Evolutionary conservation across 2,797 vertebrate genomes (phyloP), one percentile per base, ranked within the genome.

Genomic region (Premnoplex brunnescens): DNA sequence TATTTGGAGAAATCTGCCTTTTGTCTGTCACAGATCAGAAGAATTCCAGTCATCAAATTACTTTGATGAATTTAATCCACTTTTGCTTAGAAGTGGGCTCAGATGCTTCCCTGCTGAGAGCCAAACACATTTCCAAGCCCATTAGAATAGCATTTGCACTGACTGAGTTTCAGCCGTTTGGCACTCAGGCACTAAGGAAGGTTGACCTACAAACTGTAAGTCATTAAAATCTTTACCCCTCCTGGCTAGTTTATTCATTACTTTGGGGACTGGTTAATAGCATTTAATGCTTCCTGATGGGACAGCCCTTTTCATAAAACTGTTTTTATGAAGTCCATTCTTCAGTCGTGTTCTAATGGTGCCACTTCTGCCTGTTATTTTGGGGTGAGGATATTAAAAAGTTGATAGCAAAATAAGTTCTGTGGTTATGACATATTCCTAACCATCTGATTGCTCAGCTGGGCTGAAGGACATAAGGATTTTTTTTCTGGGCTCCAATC

Each of bases 171-270:
- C 87, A 91, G 73, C 55, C 73, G n/a, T 86, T 81, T 84, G 87
- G 54, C 76, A 81, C 75, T 62, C 62, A 92, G 79, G 82, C 76
- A n/a, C 62, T 88, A 41, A 76, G 82, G 79, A 89, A 73, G 51
- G 85, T 37, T 95, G 92, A 96, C 95, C 92, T 96, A 84, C 95
- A 94, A 95, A 92, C 82, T 91, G 20, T 43, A 88, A 91, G 93
- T 93, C 76, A 76, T 96, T 92, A 89, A 91, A 93, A 76, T 66
- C 66, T 78, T 85, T 59, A 21, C 76, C 46, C 69, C 91, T 96
- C 55, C 54, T 96, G 92, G 76, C 94, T 84, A 73, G 36, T 88
- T 5, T 80, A 39, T 90, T 86, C 52, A 73, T 93, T 95, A 48
- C 79, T 86, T 90, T 75, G 13, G 88, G 85, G 85, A 73, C 88